A percentile compares a stretch with the other conserved stretches of the same genome.
phyloP scores from a whole-genome alignment of 2,888 invertebrate species.

The Pristionchus maxplancki region DNA sequence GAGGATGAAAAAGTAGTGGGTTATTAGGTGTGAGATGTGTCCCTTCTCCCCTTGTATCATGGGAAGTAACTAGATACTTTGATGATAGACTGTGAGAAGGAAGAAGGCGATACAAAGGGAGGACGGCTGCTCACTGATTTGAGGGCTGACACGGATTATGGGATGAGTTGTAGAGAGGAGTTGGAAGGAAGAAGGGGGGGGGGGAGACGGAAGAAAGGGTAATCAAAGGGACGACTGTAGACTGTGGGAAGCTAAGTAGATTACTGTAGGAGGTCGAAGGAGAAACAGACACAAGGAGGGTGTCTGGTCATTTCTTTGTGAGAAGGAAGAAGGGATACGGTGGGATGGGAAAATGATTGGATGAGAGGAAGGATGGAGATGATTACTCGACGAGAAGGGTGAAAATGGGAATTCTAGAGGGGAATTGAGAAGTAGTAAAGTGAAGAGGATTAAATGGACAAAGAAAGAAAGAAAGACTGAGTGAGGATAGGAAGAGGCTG shows the following conservation, averaged over 20 bases:
- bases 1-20: background rate
- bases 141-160: constrained; percentile 19
- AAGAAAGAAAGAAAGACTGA: background rate
- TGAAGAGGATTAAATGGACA: constrained; percentile 46
- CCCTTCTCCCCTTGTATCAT: constrained; percentile 2
- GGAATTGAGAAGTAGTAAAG: constrained; percentile 37
- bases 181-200: background rate
- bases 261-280: background rate
- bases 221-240: constrained; percentile 20
- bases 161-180: constrained; percentile 39
- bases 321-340: constrained; percentile 6
- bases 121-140: constrained; percentile 33
- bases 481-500: constrained; percentile 9
- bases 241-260: constrained; percentile 33
- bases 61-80: constrained; percentile 34
- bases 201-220: constrained; percentile 5
- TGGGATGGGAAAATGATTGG: constrained; percentile 3
- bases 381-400: constrained; percentile 7
- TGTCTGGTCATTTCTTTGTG: background rate
- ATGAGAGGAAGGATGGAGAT: background rate
- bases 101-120: background rate
- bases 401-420: constrained; percentile 23
- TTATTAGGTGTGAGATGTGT: constrained; percentile 24
- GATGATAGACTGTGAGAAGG: constrained; percentile 32
- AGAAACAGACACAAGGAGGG: background rate